A percentile compares a stretch with the other conserved stretches of the same genome.
Evolutionary conservation across 1,140 invertebrate species (phyloP).

Genomic region (Drosophila albomicans): DNA sequence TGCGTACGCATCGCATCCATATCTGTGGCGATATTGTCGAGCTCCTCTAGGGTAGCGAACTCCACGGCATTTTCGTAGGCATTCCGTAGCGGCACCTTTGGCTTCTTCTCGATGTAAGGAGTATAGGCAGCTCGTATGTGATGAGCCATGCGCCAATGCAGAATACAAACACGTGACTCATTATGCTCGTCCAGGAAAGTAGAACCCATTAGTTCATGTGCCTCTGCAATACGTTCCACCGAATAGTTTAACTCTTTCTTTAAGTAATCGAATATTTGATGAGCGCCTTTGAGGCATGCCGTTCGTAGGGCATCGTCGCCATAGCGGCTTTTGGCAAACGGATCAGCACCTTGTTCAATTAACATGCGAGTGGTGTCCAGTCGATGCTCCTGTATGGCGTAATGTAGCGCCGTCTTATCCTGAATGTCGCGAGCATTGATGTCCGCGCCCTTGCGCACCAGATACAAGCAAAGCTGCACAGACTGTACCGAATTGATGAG

Average conservation of each 20-base stretch:
- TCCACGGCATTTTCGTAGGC: constrained; percentile 89
- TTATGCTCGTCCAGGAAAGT: constrained; percentile 94
- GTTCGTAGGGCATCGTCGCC: constrained; percentile 96
- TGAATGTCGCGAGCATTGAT: constrained; percentile 96
- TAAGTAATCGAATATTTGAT: constrained; percentile 92
- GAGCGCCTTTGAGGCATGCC: constrained; percentile 95
- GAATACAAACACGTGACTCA: constrained; percentile 88
- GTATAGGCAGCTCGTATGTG: constrained; percentile 85
- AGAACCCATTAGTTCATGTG: constrained; percentile 90
- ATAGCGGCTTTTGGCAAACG: constrained; percentile 90
- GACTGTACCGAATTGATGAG: constrained; percentile 97
- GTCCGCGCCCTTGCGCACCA: constrained; percentile 91
- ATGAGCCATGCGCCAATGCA: constrained; percentile 89
- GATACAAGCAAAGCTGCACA: constrained; percentile 91
- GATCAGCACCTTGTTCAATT: constrained; percentile 92
- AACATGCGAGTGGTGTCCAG: constrained; percentile 94
- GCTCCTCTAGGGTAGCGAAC: constrained; percentile 89
- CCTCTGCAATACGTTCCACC: constrained; percentile 90
- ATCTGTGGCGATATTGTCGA: constrained; percentile 90
- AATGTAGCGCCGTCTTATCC: constrained; percentile 96
- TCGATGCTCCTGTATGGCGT: constrained; percentile 95
- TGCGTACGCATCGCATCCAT: constrained; percentile 93
- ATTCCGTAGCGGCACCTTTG: constrained; percentile 86
- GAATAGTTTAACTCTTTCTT: constrained; percentile 88
- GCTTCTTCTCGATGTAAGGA: constrained; percentile 86